These are phyloP conservation scores for Karalla daura DNA, from an alignment of 2,797 vertebrate species.

Conservation along the genomic window DNA sequence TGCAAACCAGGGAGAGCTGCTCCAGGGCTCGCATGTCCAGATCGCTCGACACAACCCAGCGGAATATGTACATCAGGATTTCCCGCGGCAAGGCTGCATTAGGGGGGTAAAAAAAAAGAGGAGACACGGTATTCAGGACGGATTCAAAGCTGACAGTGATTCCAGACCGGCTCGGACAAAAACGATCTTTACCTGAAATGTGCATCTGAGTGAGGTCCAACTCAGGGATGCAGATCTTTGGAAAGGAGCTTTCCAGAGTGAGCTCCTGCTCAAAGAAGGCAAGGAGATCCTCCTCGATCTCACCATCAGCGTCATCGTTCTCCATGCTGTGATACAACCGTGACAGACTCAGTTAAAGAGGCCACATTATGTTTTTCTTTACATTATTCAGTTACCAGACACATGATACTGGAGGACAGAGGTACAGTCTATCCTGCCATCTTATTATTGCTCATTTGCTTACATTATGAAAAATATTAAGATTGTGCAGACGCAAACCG, in stretches of 20 bases:
- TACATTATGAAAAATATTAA: no score
- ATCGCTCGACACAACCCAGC: slow-evolving; percentile 98
- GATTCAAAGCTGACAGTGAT: background rate
- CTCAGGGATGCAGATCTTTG: slow-evolving; percentile 93
- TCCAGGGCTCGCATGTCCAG: slow-evolving; percentile 96
- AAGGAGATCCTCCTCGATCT: slow-evolving; percentile 94
- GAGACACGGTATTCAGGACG: background rate
- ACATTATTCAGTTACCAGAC: background rate
- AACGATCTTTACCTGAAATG: slow-evolving; percentile 88
- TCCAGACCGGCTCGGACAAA: background rate
- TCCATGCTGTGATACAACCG: slow-evolving; percentile 80
- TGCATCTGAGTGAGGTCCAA: slow-evolving; percentile 89
- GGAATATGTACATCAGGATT: slow-evolving; percentile 98
- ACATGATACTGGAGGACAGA: no score
- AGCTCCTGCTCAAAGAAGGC: slow-evolving; percentile 94
- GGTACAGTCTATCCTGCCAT: no score
- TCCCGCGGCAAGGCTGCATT: slow-evolving; percentile 93
- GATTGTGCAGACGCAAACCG: no score
- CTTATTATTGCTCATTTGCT: no score
- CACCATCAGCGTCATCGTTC: slow-evolving; percentile 85
- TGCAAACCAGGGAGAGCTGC: slow-evolving; percentile 94
- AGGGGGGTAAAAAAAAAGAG: slow-evolving; percentile 16
- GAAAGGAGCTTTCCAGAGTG: slow-evolving; percentile 87
- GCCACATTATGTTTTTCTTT: background rate
- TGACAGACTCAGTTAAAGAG: background rate